Base-by-base conservation (phyloP, 2,113 vertebrate genomes). In the Corythornis cristatus region DNA sequence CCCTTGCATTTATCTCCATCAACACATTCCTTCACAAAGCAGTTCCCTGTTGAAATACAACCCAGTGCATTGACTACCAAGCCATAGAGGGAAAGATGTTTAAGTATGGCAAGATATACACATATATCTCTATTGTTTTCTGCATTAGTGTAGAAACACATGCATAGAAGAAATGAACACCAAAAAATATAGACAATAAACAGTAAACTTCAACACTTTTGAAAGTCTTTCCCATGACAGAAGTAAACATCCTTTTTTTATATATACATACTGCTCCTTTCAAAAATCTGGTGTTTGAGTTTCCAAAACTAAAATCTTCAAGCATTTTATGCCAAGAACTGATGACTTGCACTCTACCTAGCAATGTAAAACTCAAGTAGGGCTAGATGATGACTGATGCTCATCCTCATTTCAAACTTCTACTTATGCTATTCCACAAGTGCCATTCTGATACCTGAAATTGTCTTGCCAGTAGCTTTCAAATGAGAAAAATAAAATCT, bases 381-480 rank as follows among this genome's bases (percentile, higher is more conserved):
- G 51, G 6, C 28, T 89, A 31, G 51, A 60, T n/a, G 40, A 25
- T 37, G 65, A 72, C 29, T 84, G 57, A n/a, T 65, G 6, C 22
- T 88, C 31, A 62, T 50, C n/a, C 11, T 93, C 15, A 22, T 93
- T 95, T 94, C 83, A 85, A 45, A 9, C 29, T 67, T 89, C 21
- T 35, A 40, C 19, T 77, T 91, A 50, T 72, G 67, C 86, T 71
- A 46, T 48, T 86, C 33, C 66, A 42, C 26, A 75, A 88, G 51
- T 78, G n/a, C 14, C 26, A 67, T 57, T 78, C 26, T 81, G 29
- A 9, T 83, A 1, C 57, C 90, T 83, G 45, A 96, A 97, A 94
- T 88, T 61, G 5, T 89, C 86, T 92, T 90, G 20, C 57, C 53
- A 91, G 37, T n/a, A 65, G 40, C 46, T 96, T 90, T 96, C 72